Evolutionary conservation across 1,140 invertebrate genomes (phyloP).

Genomic region (Hetaerina americana): DNA sequence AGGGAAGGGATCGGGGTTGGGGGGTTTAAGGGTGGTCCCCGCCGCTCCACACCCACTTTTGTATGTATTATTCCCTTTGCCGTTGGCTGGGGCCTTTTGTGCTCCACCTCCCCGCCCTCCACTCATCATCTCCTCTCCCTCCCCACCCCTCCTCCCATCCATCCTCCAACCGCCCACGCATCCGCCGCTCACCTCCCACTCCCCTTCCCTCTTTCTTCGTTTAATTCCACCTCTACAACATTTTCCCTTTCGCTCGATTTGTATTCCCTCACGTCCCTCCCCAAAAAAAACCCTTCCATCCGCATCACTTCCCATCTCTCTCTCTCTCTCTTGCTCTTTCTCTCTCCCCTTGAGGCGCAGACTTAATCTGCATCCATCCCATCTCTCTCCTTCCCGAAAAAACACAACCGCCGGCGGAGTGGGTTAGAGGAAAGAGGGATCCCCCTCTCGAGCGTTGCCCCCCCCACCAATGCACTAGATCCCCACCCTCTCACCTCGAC

Average conservation of each 20-base stretch:
- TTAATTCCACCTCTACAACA: background rate
- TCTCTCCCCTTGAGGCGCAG: no score
- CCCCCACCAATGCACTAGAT: no score
- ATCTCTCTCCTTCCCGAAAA: background rate
- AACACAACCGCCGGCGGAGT: no score
- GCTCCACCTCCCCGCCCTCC: background rate
- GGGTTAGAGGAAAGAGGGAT: no score
- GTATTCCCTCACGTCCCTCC: background rate
- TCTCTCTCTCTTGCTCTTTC: background rate
- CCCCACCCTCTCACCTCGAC: no score
- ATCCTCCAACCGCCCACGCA: background rate
- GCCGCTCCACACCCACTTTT: no score
- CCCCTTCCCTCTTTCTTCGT: background rate
- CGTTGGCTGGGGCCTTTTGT: no score
- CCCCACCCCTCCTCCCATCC: background rate
- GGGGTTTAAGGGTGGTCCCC: no score
- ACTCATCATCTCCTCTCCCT: background rate
- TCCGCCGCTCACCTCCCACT: background rate
- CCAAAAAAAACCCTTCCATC: background rate
- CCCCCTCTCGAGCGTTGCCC: no score
- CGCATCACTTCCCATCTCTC: background rate
- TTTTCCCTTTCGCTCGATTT: background rate
- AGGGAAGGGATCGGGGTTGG: no score
- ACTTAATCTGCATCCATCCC: background rate
- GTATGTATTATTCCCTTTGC: no score